Evolutionary conservation across 2,113 vertebrate genomes (phyloP), one percentile per base, ranked within the genome.

Genomic region (Glaucidium brasilianum): DNA sequence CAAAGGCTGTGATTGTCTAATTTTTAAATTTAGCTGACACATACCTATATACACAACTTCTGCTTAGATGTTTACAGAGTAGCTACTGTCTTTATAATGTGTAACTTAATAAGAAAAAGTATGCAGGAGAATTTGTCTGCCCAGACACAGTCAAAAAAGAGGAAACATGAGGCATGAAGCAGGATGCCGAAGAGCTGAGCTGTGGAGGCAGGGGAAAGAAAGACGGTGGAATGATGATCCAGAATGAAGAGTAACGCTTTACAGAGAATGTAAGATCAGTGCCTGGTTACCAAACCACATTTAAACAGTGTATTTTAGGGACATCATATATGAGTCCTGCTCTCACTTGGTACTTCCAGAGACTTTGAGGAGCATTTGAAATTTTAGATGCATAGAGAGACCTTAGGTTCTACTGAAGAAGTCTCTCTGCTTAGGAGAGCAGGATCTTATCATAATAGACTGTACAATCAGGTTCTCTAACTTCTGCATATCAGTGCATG

Each of bases 121-220:
- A 37, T n/a, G 21, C 27, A 60, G 32, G 30, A 93, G 22, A 63
- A 59, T 43, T 41, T 64, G 4, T 72, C 86, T 93, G 47, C 12
- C 60, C 30, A 30, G 50, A 80, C 20, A 37, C 2, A 60, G 79
- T 49, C 5, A 64, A 77, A 88, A 85, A 74, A 68, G 4, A 18
- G 4, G 17, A 62, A 35, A 66, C 5, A 21, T 18, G 23, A 76
- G 41, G 52, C 0, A 0, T 49, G 25, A 69, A 83, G 11, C 41
- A 56, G 9, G 11, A 25, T 20, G 30, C 15, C 84, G 34, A 75
- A 94, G 12, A 69, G 10, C 26, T 79, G n/a, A 88, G 15, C 21
- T 79, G 37, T 63, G n/a, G 34, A 88, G 41, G 8, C 4, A 37
- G 32, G 22, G 17, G 18, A 68, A 62, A 49, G 3, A 18, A 26